Evolutionary conservation across 2,797 vertebrate genomes (phyloP).

Genomic region (Muscicapa comitata): DNA sequence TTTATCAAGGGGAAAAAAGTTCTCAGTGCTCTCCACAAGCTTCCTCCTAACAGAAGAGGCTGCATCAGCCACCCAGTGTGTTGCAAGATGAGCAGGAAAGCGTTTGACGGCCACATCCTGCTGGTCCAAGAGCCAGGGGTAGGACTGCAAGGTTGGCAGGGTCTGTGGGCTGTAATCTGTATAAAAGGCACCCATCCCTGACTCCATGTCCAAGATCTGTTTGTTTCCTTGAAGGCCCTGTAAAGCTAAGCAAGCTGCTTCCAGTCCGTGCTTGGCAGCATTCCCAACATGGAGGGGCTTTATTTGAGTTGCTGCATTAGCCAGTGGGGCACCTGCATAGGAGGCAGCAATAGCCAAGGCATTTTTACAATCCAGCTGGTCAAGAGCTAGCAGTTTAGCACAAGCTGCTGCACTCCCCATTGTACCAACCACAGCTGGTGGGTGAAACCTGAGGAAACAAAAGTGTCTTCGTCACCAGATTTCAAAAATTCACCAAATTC

Average conservation of each 20-base stretch:
- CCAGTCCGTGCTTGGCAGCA: conserved; percentile 84
- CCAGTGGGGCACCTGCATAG: conserved; percentile 88
- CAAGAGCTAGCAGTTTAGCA: conserved; percentile 85
- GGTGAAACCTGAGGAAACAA: conserved; percentile 85
- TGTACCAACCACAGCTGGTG: conserved; percentile 89
- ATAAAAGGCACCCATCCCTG: conserved; percentile 89
- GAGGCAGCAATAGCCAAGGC: conserved; percentile 90
- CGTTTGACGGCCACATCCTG: conserved; percentile 90
- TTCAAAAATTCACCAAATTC: neutral
- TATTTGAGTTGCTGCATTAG: conserved; percentile 91
- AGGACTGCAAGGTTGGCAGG: conserved; percentile 69
- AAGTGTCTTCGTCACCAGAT: neutral
- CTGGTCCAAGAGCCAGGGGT: conserved; percentile 85
- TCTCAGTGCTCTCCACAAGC: conserved; percentile 43
- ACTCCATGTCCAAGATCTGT: conserved; percentile 81
- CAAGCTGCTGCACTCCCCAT: conserved; percentile 91
- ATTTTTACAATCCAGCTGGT: conserved; percentile 76
- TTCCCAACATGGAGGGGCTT: conserved; percentile 92
- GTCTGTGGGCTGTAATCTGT: conserved; percentile 80
- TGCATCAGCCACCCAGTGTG: conserved; percentile 91
- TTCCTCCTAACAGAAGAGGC: conserved; percentile 75
- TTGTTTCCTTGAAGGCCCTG: conserved; percentile 86
- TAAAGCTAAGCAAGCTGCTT: conserved; percentile 85
- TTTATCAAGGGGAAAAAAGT: conserved; percentile 60
- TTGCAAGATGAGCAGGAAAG: conserved; percentile 90